Evolutionary conservation across 2,888 invertebrate species (phyloP).

Genomic region (Nephrotoma guestfalica): DNA sequence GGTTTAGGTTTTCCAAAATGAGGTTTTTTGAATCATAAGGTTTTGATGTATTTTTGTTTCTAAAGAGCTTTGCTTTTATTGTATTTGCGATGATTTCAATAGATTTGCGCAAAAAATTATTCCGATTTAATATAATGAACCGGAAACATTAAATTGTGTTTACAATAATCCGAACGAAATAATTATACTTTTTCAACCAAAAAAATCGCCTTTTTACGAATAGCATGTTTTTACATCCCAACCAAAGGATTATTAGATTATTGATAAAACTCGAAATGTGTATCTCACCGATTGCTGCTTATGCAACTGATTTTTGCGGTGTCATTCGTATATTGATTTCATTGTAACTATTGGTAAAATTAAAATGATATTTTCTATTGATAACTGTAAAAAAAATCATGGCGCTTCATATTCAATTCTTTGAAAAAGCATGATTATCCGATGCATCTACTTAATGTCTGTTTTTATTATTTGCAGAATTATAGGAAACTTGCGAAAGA

Average conservation of each 20-base stretch:
- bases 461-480: constrained; percentile 41
- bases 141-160: background rate
- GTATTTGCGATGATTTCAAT: background rate
- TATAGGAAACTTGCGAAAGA: constrained; percentile 87
- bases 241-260: background rate
- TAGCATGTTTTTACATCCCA: background rate
- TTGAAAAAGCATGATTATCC: background rate
- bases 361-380: background rate
- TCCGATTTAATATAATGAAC: background rate
- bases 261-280: background rate
- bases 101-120: background rate
- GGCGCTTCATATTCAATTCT: background rate
- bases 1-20: constrained; percentile 5
- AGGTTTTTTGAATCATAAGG: background rate
- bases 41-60: background rate
- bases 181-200: too few species aligned
- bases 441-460: background rate
- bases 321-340: background rate
- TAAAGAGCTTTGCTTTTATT: background rate
- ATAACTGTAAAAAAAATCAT: background rate
- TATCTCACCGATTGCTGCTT: background rate
- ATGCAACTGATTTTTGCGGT: background rate
- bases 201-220: background rate
- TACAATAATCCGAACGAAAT: background rate
- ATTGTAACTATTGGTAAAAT: background rate